phyloP scores from a whole-genome alignment of 2,888 invertebrate species.

The Unio pictorum region DNA sequence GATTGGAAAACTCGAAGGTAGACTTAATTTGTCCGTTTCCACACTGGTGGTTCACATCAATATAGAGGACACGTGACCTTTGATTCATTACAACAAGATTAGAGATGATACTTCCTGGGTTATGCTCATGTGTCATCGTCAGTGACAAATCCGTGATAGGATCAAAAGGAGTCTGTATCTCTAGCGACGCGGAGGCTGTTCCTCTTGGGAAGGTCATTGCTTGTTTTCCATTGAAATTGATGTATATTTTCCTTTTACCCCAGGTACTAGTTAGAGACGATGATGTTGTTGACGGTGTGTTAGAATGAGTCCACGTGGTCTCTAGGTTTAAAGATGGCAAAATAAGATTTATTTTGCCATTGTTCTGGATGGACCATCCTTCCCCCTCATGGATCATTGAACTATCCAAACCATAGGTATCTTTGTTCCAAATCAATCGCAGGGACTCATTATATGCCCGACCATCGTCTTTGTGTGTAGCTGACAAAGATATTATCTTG shows the following conservation, averaged over 20 bases:
- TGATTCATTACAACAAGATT: too few relatives aligned
- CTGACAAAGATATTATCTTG: slow-evolving; percentile 15
- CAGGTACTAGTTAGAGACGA: slow-evolving; percentile 18
- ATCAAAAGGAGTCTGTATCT: slow-evolving; percentile 23
- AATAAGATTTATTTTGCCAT: slow-evolving; percentile 40
- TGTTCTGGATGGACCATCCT: slow-evolving; percentile 37
- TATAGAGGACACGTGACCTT: slow-evolving; percentile 10
- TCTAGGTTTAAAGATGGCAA: slow-evolving; percentile 33
- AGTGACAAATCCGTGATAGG: too few relatives aligned
- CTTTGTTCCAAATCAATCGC: slow-evolving; percentile 24
- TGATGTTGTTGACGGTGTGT: too few relatives aligned
- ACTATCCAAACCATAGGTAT: slow-evolving; percentile 28
- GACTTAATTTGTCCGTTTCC: slow-evolving; percentile 34
- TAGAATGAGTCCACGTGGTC: slow-evolving; percentile 45
- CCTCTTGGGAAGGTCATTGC: slow-evolving; percentile 20
- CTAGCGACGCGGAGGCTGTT: slow-evolving; percentile 26
- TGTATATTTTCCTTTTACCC: slow-evolving; percentile 24
- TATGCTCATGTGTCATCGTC: too few relatives aligned
- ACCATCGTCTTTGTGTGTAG: slow-evolving; percentile 35
- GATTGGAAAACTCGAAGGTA: slow-evolving; percentile 14
- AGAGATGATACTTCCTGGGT: too few relatives aligned
- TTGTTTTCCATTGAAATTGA: slow-evolving; percentile 34
- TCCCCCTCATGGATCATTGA: slow-evolving; percentile 30
- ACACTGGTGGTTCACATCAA: slow-evolving; percentile 43
- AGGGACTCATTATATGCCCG: slow-evolving; percentile 20